Evolutionary conservation across 2,888 invertebrate species (phyloP).

Genomic region (Morpho achilles): DNA sequence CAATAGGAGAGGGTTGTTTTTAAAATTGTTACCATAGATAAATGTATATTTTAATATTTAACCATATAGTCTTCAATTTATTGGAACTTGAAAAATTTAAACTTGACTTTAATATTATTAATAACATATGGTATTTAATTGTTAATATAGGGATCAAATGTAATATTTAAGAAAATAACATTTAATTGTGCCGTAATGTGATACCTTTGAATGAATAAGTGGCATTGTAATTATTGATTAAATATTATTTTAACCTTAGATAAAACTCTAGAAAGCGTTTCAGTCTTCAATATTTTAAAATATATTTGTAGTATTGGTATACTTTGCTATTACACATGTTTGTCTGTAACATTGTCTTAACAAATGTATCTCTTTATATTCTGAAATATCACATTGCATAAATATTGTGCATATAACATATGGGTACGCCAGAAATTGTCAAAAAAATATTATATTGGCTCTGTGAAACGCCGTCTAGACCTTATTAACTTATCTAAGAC

Average conservation of each 20-base stretch:
- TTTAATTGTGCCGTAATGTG: conserved; percentile 57
- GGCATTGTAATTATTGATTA: conserved; percentile 61
- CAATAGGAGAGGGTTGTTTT: conserved; percentile 33
- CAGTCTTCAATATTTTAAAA: too few relatives aligned
- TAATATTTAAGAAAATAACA: neutral
- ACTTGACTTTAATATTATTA: conserved; percentile 2
- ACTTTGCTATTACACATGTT: too few relatives aligned
- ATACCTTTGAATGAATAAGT: conserved; percentile 52
- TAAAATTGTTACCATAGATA: conserved; percentile 71
- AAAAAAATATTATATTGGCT: neutral
- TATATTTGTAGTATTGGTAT: too few relatives aligned
- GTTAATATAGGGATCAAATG: conserved; percentile 1
- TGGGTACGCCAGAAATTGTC: too few relatives aligned
- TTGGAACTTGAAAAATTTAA: conserved; percentile 6
- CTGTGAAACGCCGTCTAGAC: conserved; percentile 15
- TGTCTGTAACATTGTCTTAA: too few relatives aligned
- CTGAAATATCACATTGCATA: too few relatives aligned
- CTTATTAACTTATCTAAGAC: too few relatives aligned
- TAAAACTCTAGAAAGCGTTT: too few relatives aligned
- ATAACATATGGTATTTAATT: neutral
- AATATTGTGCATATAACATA: too few relatives aligned
- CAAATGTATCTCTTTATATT: too few relatives aligned
- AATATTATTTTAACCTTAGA: conserved; percentile 45
- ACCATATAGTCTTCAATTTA: conserved; percentile 6
- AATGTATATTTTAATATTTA: conserved; percentile 33